Percentiles rank a stretch among this genome's conserved stretches.
Evolutionary conservation across 2,113 vertebrate genomes (phyloP).

Genomic region (Macquaria ambigua): DNA sequence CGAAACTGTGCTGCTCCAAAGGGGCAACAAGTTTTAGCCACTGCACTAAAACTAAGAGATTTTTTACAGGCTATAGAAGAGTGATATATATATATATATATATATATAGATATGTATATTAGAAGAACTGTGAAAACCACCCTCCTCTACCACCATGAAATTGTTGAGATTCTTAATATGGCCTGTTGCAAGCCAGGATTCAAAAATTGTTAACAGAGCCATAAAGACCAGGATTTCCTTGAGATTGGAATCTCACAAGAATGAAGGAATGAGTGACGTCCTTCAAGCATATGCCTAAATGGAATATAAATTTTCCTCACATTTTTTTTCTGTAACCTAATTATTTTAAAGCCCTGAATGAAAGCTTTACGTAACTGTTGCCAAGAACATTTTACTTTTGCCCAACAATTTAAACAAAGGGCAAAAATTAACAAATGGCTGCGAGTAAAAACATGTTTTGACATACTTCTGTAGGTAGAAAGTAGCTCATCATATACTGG

Average conservation of each 20-base stretch:
- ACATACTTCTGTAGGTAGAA: background rate
- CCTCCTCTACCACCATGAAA: background rate
- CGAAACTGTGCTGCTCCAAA: background rate
- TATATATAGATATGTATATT: too few species aligned
- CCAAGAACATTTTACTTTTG: background rate
- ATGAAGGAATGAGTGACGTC: background rate
- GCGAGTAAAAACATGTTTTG: background rate
- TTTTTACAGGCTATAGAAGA: background rate
- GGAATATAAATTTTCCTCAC: background rate
- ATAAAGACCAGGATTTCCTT: conserved; percentile 13
- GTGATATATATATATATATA: too few species aligned
- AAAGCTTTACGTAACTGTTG: background rate
- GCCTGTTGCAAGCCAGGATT: background rate
- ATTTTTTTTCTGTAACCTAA: background rate
- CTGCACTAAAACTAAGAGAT: background rate
- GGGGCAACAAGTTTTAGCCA: background rate
- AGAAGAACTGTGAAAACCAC: too few species aligned
- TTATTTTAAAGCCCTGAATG: background rate
- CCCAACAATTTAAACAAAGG: too few species aligned
- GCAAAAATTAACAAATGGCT: background rate
- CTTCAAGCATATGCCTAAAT: background rate
- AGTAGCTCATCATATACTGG: background rate
- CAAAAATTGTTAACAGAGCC: background rate
- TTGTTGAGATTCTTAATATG: background rate
- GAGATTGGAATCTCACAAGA: background rate